phyloP scores from a whole-genome alignment of 2,797 vertebrate genomes.

The Alectoris magna region DNA sequence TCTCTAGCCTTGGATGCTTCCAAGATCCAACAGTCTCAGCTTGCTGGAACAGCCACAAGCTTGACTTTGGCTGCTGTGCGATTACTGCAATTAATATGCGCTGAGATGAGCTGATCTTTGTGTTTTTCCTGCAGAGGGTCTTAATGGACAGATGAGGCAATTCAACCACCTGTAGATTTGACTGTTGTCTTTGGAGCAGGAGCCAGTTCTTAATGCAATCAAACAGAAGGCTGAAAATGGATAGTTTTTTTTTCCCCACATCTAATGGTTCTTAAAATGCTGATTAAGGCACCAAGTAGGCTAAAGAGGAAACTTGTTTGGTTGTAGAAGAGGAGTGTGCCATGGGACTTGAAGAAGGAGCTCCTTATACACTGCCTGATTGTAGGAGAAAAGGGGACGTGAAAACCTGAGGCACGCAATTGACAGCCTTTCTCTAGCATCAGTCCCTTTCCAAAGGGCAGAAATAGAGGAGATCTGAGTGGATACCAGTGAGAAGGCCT shows the following conservation, averaged over 20 bases:
- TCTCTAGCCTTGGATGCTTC: neutral
- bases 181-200: neutral
- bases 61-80: neutral
- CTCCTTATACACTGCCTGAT: rapidly evolving
- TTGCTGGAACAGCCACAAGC: neutral
- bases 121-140: neutral
- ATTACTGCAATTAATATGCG: neutral
- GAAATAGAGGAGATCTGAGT: neutral
- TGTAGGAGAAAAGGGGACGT: neutral
- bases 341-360: neutral
- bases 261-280: neutral
- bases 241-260: too few species aligned
- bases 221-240: neutral
- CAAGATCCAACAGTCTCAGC: neutral
- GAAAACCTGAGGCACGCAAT: neutral
- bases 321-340: neutral
- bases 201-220: neutral
- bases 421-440: neutral
- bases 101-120: neutral
- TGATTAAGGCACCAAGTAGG: neutral
- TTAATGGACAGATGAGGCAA: neutral
- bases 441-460: neutral
- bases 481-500: neutral
- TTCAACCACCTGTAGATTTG: neutral
- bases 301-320: neutral